phyloP scores from a whole-genome alignment of 1,140 invertebrate species.

The Pseudoatta argentina region DNA sequence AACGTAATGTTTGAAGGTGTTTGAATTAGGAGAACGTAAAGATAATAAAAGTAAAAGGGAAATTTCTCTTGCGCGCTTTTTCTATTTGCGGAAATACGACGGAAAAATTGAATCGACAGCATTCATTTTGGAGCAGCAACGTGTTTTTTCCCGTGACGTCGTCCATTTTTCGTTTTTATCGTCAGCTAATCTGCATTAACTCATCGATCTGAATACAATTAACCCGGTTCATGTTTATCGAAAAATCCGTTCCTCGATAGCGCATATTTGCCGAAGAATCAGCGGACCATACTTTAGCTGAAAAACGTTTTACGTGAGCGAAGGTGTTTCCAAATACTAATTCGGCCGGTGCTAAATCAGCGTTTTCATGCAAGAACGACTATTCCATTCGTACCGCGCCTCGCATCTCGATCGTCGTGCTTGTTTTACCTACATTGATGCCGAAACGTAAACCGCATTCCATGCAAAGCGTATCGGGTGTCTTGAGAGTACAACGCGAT shows the following conservation, averaged over 20 bases:
- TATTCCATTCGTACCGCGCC: neutral
- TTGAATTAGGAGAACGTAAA: neutral
- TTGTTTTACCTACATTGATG: slow-evolving; percentile 61
- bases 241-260: neutral
- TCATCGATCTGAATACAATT: slow-evolving; percentile 35
- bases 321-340: slow-evolving; percentile 36
- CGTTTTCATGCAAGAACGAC: slow-evolving; percentile 32
- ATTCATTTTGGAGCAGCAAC: neutral
- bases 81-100: neutral
- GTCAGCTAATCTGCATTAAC: neutral
- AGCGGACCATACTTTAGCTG: no score
- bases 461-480: slow-evolving; percentile 58
- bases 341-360: slow-evolving; percentile 20
- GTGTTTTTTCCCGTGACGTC: neutral
- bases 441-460: slow-evolving; percentile 74
- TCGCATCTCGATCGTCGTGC: slow-evolving; percentile 43
- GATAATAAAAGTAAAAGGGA: neutral
- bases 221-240: neutral
- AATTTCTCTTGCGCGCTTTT: neutral
- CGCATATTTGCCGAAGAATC: neutral
- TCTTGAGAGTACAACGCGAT: slow-evolving; percentile 53
- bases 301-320: neutral
- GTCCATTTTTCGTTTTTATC: slow-evolving; percentile 9
- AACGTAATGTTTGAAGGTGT: neutral
- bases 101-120: neutral